Evolutionary conservation across 2,888 invertebrate species (phyloP).

Genomic region (Leucoma salicis): DNA sequence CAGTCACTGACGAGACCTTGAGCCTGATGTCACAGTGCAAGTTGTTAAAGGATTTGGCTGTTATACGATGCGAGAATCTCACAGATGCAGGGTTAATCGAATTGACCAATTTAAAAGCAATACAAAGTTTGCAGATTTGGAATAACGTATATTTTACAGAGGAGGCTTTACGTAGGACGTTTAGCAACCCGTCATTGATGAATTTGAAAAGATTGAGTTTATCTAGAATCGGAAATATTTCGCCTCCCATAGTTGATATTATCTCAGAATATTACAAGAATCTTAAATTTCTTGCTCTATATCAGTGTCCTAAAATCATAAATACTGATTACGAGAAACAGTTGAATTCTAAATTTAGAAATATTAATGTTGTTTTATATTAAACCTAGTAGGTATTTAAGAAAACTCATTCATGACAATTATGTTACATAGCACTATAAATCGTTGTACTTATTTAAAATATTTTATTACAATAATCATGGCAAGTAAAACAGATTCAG

Average conservation of each 20-base stretch:
- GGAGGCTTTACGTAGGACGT: constrained; percentile 48
- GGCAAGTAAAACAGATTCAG: too few species aligned
- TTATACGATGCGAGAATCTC: constrained; percentile 66
- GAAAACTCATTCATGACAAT: too few species aligned
- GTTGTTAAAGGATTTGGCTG: constrained; percentile 59
- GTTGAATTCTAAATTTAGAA: constrained; percentile 66
- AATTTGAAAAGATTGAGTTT: constrained; percentile 64
- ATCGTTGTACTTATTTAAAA: neutral
- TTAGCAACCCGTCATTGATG: constrained; percentile 51
- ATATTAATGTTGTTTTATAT: constrained; percentile 70
- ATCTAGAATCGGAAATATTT: constrained; percentile 64
- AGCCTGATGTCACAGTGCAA: constrained; percentile 56
- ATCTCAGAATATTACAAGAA: constrained; percentile 68
- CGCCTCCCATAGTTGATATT: constrained; percentile 62
- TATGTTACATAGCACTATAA: too few species aligned
- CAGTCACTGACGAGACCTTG: constrained; percentile 61
- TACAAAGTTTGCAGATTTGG: constrained; percentile 69
- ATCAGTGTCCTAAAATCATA: constrained; percentile 67
- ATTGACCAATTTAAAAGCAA: constrained; percentile 46
- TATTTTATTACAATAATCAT: neutral
- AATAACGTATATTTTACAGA: constrained; percentile 68
- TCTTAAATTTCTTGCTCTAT: constrained; percentile 67
- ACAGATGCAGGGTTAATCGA: constrained; percentile 59
- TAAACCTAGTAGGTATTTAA: too few species aligned
- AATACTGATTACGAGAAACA: constrained; percentile 68